Percentiles rank a stretch among this genome's conserved stretches.
Evolutionary conservation across 2,888 invertebrate genomes (phyloP).

Genomic region (Plusia festucae): DNA sequence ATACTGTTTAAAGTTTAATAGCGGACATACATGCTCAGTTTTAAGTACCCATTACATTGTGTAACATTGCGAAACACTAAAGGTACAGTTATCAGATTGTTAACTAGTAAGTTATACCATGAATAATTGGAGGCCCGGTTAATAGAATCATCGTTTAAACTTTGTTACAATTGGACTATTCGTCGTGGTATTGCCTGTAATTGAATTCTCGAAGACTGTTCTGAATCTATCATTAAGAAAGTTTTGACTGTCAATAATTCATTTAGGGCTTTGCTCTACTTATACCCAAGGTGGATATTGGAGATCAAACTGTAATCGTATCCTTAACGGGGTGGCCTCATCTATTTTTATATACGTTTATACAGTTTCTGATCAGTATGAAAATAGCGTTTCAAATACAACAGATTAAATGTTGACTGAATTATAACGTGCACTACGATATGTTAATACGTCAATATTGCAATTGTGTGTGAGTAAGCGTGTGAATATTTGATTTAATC

Average conservation of each 20-base stretch:
- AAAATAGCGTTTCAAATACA: no score
- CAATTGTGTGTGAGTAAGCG: not conserved
- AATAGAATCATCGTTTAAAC: constrained; percentile 57
- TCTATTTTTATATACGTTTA: not conserved
- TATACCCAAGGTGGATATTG: constrained; percentile 27
- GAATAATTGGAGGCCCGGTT: constrained; percentile 53
- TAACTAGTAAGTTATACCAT: constrained; percentile 46
- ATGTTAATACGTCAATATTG: not conserved
- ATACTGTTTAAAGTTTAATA: not conserved
- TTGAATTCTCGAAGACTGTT: constrained; percentile 52
- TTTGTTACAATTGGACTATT: constrained; percentile 56
- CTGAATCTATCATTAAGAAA: constrained; percentile 53
- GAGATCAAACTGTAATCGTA: constrained; percentile 28
- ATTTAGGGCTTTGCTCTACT: constrained; percentile 42
- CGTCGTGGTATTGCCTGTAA: constrained; percentile 52
- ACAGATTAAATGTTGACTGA: no score
- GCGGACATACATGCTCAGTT: not conserved
- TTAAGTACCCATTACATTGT: constrained; percentile 9
- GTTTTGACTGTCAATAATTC: constrained; percentile 52
- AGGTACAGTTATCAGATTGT: constrained; percentile 33
- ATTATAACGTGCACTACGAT: not conserved
- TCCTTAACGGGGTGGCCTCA: not conserved
- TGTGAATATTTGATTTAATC: constrained; percentile 2
- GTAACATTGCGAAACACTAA: constrained; percentile 17
- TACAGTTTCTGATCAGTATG: no score